These are phyloP conservation scores for Drosophila macrospina DNA, from an alignment of 2,888 invertebrate species.

Conservation along the genomic window DNA sequence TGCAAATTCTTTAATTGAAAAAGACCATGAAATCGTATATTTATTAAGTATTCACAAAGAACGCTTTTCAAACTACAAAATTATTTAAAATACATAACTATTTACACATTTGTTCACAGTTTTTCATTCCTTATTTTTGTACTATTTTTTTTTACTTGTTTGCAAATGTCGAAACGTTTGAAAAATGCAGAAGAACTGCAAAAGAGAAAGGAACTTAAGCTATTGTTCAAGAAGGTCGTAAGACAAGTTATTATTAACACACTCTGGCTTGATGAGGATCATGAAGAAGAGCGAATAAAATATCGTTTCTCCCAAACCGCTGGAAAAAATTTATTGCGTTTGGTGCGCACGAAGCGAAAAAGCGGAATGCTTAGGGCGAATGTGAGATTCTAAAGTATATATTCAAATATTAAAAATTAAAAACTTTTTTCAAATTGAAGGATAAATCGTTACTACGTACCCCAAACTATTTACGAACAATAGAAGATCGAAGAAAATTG, in stretches of 20 bases:
- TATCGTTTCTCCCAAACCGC: conserved; percentile 51
- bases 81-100: background rate
- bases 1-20: no score
- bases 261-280: conserved; percentile 66
- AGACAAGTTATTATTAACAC: conserved; percentile 87
- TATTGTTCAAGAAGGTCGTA: conserved; percentile 87
- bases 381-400: conserved; percentile 75
- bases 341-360: conserved; percentile 86
- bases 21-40: no score
- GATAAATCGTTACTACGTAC: conserved; percentile 88
- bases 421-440: conserved; percentile 77
- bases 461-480: conserved; percentile 86
- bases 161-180: conserved; percentile 50
- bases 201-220: conserved; percentile 86
- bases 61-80: background rate
- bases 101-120: background rate
- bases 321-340: conserved; percentile 87
- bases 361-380: conserved; percentile 86
- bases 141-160: background rate
- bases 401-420: background rate
- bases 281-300: conserved; percentile 53
- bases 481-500: conserved; percentile 87
- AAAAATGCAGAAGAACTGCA: conserved; percentile 43
- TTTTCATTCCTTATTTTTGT: background rate
- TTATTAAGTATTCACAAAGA: background rate